Percentiles rank a stretch among this genome's conserved stretches.
Conservation (phyloP, 1,140 invertebrate species). For the Calephelis nemesis region DNA sequence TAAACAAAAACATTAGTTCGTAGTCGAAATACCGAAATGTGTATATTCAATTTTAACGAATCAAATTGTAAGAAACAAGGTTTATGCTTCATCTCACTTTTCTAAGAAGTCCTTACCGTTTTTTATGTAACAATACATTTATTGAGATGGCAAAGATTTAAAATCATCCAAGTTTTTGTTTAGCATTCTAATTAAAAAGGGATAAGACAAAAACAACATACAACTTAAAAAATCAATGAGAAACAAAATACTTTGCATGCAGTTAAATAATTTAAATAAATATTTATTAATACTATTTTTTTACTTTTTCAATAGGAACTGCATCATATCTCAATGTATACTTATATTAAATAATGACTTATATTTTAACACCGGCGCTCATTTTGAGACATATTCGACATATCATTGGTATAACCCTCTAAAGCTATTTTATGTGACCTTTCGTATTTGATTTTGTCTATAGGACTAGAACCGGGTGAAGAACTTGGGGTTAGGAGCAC, state of each 20-base stretch:
- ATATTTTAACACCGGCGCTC: conserved; percentile 35
- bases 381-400: conserved; percentile 31
- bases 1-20: neutral
- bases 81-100: too few relatives aligned
- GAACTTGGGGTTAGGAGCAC: conserved; percentile 42
- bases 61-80: too few relatives aligned
- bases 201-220: conserved; percentile 6
- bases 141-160: too few relatives aligned
- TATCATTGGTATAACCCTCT: conserved; percentile 41
- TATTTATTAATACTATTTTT: conserved; percentile 34
- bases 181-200: neutral
- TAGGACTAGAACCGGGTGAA: conserved; percentile 38
- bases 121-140: too few relatives aligned
- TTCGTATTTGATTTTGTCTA: conserved; percentile 54
- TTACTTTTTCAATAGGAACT: conserved; percentile 57
- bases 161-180: neutral
- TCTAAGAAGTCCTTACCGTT: too few relatives aligned
- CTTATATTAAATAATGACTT: conserved; percentile 1
- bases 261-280: conserved; percentile 33
- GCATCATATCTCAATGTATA: conserved; percentile 26
- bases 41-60: too few relatives aligned
- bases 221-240: neutral
- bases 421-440: conserved; percentile 52
- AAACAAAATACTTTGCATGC: conserved; percentile 19
- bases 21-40: too few relatives aligned